phyloP scores from a whole-genome alignment of 2,113 vertebrate genomes.

The Rissa tridactyla region DNA sequence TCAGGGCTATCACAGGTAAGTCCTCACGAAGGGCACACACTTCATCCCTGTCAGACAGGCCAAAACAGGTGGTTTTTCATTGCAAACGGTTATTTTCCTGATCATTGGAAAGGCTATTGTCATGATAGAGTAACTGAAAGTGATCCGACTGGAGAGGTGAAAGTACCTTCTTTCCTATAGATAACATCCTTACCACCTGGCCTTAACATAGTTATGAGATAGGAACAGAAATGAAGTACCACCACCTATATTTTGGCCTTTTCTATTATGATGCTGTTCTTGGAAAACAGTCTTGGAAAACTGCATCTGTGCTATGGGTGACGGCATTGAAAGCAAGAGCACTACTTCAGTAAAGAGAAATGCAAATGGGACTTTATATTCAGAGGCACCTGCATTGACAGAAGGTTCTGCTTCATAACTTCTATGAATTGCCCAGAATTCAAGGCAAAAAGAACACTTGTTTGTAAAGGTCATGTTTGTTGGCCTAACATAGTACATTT shows the following conservation, averaged over 20 bases:
- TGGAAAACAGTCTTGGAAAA: not conserved
- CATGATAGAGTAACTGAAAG: not conserved
- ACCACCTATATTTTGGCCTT: not conserved
- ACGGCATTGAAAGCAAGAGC: not conserved
- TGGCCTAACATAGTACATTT: accelerated
- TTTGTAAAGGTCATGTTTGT: not conserved
- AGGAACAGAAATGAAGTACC: not conserved
- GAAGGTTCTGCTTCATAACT: not conserved
- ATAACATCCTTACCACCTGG: not conserved
- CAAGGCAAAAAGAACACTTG: not conserved
- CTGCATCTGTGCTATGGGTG: not conserved
- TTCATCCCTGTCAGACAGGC: not conserved
- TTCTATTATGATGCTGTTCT: not conserved
- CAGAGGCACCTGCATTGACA: not conserved
- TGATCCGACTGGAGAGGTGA: not conserved
- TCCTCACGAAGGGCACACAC: not conserved
- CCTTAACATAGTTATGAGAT: not conserved
- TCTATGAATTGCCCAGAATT: not conserved
- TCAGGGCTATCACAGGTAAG: accelerated
- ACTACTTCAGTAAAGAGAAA: not conserved
- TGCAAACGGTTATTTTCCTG: not conserved
- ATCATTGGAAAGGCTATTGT: not conserved
- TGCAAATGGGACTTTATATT: not conserved
- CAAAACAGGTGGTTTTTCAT: not conserved
- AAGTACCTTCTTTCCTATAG: not conserved